Conservation (phyloP, 2,797 vertebrate species). For the Falco peregrinus region DNA sequence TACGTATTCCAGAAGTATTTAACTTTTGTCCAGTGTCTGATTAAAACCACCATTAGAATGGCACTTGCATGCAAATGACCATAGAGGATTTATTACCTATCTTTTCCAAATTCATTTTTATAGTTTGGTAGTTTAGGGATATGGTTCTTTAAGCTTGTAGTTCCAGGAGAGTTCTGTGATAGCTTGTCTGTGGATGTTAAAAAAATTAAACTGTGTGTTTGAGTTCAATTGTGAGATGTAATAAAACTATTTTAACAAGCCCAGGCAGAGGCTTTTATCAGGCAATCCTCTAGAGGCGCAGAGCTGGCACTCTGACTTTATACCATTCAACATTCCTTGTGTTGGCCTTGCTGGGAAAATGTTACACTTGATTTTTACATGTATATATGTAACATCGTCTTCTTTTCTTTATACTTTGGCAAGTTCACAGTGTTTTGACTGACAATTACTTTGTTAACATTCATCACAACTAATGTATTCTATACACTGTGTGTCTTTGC, state of each 20-base stretch:
- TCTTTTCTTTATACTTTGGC: neutral
- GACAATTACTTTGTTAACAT: neutral
- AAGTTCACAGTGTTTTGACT: neutral
- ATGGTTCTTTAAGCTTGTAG: neutral
- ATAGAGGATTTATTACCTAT: neutral
- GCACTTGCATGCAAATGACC: neutral
- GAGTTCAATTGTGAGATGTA: neutral
- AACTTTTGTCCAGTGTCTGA: neutral
- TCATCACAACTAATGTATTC: neutral
- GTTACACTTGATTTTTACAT: neutral
- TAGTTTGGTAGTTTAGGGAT: neutral
- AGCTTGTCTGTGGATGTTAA: slow-evolving; percentile 4
- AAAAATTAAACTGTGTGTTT: slow-evolving; percentile 36
- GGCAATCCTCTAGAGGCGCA: neutral
- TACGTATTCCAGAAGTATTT: neutral
- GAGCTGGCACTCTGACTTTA: neutral
- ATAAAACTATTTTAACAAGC: neutral
- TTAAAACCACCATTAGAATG: neutral
- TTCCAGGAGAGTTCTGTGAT: neutral
- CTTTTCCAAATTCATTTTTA: neutral
- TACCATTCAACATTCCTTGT: neutral
- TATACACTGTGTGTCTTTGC: neutral
- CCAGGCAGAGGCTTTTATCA: neutral
- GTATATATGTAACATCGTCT: neutral
- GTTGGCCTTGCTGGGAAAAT: neutral